phyloP scores from a whole-genome alignment of 2,888 invertebrate species.

The Caradrina clavipalpis region DNA sequence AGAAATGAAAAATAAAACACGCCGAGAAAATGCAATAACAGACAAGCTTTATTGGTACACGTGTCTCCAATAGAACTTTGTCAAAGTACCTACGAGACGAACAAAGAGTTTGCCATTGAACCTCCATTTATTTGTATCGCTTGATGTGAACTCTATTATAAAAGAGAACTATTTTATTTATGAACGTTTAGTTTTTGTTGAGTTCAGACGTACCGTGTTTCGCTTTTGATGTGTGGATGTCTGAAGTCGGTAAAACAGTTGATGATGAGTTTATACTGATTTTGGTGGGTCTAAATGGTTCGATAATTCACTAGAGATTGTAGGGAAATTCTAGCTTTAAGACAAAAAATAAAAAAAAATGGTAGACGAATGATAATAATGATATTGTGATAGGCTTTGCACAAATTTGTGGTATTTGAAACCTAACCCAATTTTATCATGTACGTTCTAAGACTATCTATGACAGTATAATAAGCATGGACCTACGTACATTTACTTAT shows the following conservation, averaged over 20 bases:
- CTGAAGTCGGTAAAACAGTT: not conserved
- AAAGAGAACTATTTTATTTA: conserved; percentile 10
- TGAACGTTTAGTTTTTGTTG: conserved; percentile 11
- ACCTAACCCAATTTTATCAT: too few species aligned
- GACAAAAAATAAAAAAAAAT: too few species aligned
- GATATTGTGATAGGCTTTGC: too few species aligned
- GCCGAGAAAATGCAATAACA: not conserved
- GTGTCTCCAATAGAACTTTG: conserved; percentile 24
- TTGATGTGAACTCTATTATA: conserved; percentile 12
- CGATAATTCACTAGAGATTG: too few species aligned
- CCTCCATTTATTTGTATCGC: conserved; percentile 8
- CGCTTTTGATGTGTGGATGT: not conserved
- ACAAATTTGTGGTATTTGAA: too few species aligned
- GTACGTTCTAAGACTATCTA: too few species aligned
- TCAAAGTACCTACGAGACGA: conserved; percentile 4
- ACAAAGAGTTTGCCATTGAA: not conserved
- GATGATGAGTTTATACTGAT: too few species aligned
- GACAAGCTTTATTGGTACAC: conserved; percentile 17
- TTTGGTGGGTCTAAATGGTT: too few species aligned
- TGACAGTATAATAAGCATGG: too few species aligned
- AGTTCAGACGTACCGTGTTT: not conserved
- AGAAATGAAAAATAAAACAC: not conserved
- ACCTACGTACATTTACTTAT: too few species aligned
- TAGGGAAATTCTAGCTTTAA: too few species aligned
- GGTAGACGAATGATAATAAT: too few species aligned